Percentiles rank a stretch among this genome's conserved stretches.
Evolutionary conservation across 2,113 vertebrate genomes (phyloP).

Genomic region (Hemichromis elongatus): DNA sequence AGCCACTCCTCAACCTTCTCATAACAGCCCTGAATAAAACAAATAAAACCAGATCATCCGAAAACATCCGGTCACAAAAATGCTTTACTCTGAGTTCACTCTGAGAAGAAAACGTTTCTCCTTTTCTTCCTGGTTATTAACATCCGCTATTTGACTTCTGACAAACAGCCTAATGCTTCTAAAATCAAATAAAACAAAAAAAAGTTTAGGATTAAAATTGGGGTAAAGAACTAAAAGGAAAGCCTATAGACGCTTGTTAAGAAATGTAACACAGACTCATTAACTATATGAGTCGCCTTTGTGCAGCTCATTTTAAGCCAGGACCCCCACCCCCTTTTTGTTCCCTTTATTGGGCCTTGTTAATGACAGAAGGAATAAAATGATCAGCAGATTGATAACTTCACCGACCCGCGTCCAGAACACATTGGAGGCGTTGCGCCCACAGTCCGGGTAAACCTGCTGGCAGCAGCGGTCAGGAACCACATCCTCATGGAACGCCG

Average conservation of each 20-base stretch:
- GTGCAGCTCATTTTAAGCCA: neutral
- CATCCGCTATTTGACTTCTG: neutral
- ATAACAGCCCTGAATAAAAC: slow-evolving; percentile 85
- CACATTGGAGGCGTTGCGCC: slow-evolving; percentile 79
- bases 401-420: slow-evolving; percentile 84
- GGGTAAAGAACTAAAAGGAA: neutral
- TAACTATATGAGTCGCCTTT: neutral
- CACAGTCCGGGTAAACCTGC: slow-evolving; percentile 84
- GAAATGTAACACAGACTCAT: neutral
- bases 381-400: neutral
- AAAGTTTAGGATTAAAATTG: neutral
- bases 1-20: slow-evolving; percentile 91
- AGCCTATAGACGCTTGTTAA: too few relatives aligned
- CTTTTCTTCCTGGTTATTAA: neutral
- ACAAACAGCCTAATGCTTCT: neutral
- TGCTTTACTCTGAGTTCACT: neutral
- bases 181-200: neutral
- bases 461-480: slow-evolving; percentile 94
- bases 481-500: slow-evolving; percentile 80
- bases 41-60: neutral
- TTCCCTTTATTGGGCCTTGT: neutral
- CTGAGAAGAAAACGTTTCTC: neutral
- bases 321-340: neutral
- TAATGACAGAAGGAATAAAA: neutral
- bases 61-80: neutral